phyloP scores from a whole-genome alignment of 2,888 invertebrate genomes.

The Agelastica alni region DNA sequence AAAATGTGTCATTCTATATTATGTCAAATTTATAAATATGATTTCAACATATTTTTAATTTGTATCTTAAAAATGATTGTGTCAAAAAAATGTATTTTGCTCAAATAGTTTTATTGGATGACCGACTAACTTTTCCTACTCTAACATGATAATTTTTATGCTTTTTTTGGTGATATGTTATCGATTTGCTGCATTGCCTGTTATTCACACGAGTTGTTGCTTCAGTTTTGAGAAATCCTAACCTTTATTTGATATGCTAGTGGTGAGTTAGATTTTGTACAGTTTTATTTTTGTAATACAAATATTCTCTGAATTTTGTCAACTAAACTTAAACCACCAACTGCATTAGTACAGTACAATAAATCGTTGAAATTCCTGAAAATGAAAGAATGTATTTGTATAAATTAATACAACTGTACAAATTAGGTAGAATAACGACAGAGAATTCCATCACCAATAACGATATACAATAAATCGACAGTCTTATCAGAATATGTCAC shows the following conservation, averaged over 20 bases:
- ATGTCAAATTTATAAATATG: too few species aligned
- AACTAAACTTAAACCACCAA: too few species aligned
- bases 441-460: too few species aligned
- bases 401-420: neutral
- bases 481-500: too few species aligned
- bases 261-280: conserved; percentile 38
- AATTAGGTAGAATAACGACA: too few species aligned
- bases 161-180: conserved; percentile 45
- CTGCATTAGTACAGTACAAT: too few species aligned
- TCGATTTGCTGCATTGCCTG: conserved; percentile 56
- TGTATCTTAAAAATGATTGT: too few species aligned
- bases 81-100: conserved; percentile 4
- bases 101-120: conserved; percentile 9
- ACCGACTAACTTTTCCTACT: conserved; percentile 28
- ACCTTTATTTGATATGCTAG: conserved; percentile 41
- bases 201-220: conserved; percentile 58
- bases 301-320: too few species aligned
- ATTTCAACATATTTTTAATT: too few species aligned
- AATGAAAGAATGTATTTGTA: neutral
- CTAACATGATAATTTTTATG: conserved; percentile 41
- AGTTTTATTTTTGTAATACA: too few species aligned
- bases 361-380: neutral
- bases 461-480: too few species aligned
- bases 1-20: too few species aligned
- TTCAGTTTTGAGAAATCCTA: conserved; percentile 47